These are phyloP conservation scores for Pagrus major DNA, from an alignment of 2,113 vertebrate genomes.

Conservation along the genomic window DNA sequence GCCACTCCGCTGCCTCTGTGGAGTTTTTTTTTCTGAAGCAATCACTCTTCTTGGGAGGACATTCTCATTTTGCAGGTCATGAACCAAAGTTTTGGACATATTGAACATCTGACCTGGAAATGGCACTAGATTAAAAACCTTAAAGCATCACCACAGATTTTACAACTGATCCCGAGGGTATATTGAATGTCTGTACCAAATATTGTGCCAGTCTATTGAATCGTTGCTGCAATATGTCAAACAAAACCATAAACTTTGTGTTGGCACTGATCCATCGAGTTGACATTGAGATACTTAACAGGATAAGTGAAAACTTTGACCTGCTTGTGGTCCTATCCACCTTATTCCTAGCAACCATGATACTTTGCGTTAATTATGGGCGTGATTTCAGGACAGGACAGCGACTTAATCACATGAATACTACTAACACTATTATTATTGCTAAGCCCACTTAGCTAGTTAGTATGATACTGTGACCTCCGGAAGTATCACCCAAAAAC, in stretches of 20 bases:
- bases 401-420: too few relatives aligned
- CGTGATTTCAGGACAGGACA: too few relatives aligned
- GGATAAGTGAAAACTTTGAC: background rate
- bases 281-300: background rate
- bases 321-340: too few relatives aligned
- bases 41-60: background rate
- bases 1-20: background rate
- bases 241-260: background rate
- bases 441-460: too few relatives aligned
- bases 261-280: background rate
- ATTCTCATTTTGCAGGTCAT: background rate
- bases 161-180: too few relatives aligned
- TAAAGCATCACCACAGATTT: too few relatives aligned
- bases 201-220: background rate
- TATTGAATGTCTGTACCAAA: background rate
- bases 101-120: background rate
- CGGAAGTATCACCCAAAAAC: too few relatives aligned
- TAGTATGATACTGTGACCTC: too few relatives aligned
- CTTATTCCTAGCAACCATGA: too few relatives aligned
- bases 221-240: background rate
- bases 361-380: too few relatives aligned
- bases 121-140: background rate
- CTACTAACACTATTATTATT: too few relatives aligned
- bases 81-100: background rate
- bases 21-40: background rate